A percentile compares a stretch with the other conserved stretches of the same genome.
These are phyloP conservation scores for Apis mellifera DNA, from an alignment of 1,140 invertebrate species.

Conservation along the genomic window DNA sequence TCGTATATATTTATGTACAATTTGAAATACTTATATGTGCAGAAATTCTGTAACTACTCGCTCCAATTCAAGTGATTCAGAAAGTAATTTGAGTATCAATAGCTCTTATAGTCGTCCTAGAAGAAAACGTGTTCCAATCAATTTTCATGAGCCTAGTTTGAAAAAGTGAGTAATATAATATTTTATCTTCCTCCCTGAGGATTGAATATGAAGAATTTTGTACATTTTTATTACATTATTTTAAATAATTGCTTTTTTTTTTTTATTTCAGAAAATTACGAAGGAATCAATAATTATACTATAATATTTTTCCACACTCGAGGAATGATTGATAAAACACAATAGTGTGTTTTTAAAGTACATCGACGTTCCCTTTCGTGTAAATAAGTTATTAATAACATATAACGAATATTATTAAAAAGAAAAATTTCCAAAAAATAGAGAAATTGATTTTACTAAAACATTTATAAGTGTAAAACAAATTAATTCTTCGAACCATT, in stretches of 20 bases:
- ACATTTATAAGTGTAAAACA: neutral
- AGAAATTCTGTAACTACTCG: conserved; percentile 14
- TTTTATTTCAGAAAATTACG: conserved; percentile 55
- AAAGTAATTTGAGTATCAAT: conserved; percentile 57
- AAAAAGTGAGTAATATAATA: conserved; percentile 57
- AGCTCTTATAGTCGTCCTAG: conserved; percentile 59
- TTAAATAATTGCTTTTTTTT: conserved; percentile 33
- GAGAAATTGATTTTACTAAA: neutral
- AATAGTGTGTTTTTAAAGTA: neutral
- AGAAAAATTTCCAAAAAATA: neutral
- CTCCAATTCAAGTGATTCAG: conserved; percentile 58
- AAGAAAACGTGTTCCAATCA: conserved; percentile 66
- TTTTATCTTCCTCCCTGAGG: neutral
- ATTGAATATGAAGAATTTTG: neutral
- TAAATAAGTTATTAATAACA: conserved; percentile 33
- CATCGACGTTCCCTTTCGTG: neutral
- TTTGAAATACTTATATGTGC: neutral
- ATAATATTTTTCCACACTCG: neutral
- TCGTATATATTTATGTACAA: neutral
- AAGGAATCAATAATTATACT: neutral
- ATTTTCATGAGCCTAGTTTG: conserved; percentile 68
- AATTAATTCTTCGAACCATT: neutral
- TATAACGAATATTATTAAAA: neutral
- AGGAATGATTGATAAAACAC: neutral
- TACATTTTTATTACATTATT: neutral